Evolutionary conservation across 2,113 vertebrate genomes (phyloP).

Genomic region (Agapornis roseicollis): DNA sequence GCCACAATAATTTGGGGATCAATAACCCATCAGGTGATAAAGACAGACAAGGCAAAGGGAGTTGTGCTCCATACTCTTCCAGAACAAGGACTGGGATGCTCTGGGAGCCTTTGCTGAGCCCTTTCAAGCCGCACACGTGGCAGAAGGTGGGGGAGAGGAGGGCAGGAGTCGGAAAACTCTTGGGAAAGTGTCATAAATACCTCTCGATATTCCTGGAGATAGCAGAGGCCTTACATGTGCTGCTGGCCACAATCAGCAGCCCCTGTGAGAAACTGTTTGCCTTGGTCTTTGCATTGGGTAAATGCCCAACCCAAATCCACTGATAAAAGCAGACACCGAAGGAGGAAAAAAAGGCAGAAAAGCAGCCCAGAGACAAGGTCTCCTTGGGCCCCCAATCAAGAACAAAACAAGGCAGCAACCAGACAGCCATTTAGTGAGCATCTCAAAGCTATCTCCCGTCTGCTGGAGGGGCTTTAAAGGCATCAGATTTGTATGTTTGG

Average conservation of each 20-base stretch:
- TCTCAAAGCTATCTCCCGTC: conserved; percentile 66
- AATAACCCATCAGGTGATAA: background rate
- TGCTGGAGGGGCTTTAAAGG: conserved; percentile 64
- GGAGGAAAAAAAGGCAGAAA: background rate
- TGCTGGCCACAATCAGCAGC: background rate
- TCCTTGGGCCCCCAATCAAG: conserved; percentile 45
- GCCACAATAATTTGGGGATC: background rate
- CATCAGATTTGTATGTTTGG: conserved; percentile 63
- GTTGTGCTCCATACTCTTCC: background rate
- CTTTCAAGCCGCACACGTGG: background rate
- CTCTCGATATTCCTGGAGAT: conserved; percentile 34
- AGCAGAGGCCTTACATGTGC: background rate
- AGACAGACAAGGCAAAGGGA: background rate
- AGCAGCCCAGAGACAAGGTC: conserved; percentile 53
- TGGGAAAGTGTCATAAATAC: conserved; percentile 67
- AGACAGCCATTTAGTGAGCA: conserved; percentile 66
- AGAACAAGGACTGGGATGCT: background rate
- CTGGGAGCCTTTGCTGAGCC: background rate
- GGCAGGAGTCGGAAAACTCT: conserved; percentile 41
- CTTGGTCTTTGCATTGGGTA: conserved; percentile 52
- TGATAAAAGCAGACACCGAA: conserved; percentile 53
- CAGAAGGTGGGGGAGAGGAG: background rate
- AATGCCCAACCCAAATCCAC: conserved; percentile 45
- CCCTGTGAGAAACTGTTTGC: conserved; percentile 41
- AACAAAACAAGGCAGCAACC: conserved; percentile 47